phyloP scores from a whole-genome alignment of 2,797 vertebrate species.

The Poecile montanus region DNA sequence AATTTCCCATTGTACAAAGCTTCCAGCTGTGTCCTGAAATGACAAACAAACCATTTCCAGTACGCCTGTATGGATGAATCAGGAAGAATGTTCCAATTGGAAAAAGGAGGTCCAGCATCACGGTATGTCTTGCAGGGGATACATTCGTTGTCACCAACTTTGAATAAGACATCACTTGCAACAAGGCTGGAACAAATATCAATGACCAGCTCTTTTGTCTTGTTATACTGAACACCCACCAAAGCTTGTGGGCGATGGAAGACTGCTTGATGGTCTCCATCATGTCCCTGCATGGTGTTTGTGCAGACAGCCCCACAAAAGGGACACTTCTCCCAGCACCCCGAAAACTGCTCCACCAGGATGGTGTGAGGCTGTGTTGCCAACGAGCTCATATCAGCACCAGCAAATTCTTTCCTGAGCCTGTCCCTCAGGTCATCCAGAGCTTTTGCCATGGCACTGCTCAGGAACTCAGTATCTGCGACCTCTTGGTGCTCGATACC shows the following conservation, averaged over 20 bases:
- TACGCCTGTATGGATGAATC: background rate
- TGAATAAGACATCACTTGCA: background rate
- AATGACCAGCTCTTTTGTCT: background rate
- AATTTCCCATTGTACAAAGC: background rate
- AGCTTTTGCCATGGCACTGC: background rate
- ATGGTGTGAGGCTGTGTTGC: background rate
- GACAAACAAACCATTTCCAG: constrained; percentile 64
- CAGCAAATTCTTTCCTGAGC: rapidly evolving
- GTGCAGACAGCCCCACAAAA: constrained; percentile 69
- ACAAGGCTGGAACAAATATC: constrained; percentile 47
- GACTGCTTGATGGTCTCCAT: background rate
- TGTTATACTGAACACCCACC: rapidly evolving
- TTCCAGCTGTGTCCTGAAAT: constrained; percentile 31
- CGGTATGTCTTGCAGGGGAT: background rate
- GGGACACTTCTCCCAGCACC: constrained; percentile 69
- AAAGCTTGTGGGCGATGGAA: constrained; percentile 24
- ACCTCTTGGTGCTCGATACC: constrained; percentile 62
- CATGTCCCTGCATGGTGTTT: constrained; percentile 28
- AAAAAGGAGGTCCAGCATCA: background rate
- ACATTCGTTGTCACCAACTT: rapidly evolving
- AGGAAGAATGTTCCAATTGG: constrained; percentile 14
- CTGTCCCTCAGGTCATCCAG: background rate
- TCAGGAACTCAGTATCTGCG: constrained; percentile 65
- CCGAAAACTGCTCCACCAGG: constrained; percentile 52
- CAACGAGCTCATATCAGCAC: rapidly evolving